Evolutionary conservation across 2,113 vertebrate genomes (phyloP).

Genomic region (Oreotrochilus melanogaster): DNA sequence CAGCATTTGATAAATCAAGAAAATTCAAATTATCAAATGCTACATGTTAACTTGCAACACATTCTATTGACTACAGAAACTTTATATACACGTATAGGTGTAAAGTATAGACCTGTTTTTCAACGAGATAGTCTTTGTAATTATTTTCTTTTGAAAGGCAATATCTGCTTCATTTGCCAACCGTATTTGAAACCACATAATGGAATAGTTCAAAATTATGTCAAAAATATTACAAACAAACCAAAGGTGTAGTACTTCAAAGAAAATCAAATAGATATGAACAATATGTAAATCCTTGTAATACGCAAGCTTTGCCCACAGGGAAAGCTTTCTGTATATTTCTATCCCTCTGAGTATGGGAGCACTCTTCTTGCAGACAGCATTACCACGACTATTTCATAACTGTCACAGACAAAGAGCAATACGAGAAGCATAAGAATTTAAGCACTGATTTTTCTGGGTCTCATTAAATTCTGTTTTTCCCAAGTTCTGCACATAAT

Average conservation of each 20-base stretch:
- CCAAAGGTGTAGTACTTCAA: neutral
- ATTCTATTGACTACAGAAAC: neutral
- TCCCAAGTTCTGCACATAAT: neutral
- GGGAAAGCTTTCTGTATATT: neutral
- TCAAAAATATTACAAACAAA: neutral
- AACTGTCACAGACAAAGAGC: neutral
- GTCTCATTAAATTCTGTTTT: neutral
- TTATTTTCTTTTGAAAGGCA: neutral
- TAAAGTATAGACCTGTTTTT: neutral
- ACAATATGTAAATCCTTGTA: neutral
- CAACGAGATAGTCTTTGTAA: neutral
- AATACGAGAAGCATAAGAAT: neutral
- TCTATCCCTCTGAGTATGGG: neutral
- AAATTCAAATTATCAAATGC: conserved; percentile 3
- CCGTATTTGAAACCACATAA: neutral
- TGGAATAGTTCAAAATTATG: neutral
- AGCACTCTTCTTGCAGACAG: neutral
- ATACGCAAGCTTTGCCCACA: neutral
- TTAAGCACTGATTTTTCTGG: neutral
- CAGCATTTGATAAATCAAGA: neutral
- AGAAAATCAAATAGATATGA: neutral
- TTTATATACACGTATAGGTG: neutral
- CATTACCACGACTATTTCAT: neutral
- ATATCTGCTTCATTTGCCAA: neutral
- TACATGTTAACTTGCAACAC: neutral